Evolutionary conservation across 2,797 vertebrate species (phyloP).

Genomic region (Momotus momota): DNA sequence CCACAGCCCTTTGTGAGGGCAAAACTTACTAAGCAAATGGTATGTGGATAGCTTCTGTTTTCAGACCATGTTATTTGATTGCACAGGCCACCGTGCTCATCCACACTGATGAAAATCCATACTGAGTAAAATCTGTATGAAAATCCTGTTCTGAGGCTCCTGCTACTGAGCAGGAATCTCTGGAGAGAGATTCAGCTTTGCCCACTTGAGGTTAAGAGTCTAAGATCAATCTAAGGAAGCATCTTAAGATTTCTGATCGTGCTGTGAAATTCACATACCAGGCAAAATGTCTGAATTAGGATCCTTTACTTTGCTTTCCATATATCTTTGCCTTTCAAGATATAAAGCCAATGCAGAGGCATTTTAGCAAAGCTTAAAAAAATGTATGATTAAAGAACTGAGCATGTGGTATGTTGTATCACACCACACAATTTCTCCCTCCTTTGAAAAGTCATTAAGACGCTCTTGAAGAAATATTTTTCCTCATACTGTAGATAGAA

Average conservation of each 20-base stretch:
- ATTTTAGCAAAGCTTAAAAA: neutral
- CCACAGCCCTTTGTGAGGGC: neutral
- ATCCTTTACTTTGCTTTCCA: neutral
- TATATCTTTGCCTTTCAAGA: neutral
- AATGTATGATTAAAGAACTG: neutral
- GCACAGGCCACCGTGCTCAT: neutral
- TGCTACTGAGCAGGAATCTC: neutral
- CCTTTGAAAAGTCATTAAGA: neutral
- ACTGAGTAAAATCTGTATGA: neutral
- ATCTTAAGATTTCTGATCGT: neutral
- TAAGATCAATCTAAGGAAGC: neutral
- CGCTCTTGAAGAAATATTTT: neutral
- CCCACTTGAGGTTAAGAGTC: neutral
- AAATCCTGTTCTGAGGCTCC: neutral
- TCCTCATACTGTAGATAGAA: neutral
- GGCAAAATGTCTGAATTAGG: neutral
- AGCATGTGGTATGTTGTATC: neutral
- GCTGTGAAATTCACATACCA: accelerated
- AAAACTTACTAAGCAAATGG: neutral
- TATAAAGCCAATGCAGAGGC: neutral
- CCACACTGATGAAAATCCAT: neutral
- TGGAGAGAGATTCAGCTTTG: neutral
- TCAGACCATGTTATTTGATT: neutral
- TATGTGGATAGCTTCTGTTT: neutral
- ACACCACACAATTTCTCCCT: neutral